A percentile compares a stretch with the other conserved stretches of the same genome.
Conservation (phyloP, 2,888 invertebrate species). For the Oxystoma pomonae region DNA sequence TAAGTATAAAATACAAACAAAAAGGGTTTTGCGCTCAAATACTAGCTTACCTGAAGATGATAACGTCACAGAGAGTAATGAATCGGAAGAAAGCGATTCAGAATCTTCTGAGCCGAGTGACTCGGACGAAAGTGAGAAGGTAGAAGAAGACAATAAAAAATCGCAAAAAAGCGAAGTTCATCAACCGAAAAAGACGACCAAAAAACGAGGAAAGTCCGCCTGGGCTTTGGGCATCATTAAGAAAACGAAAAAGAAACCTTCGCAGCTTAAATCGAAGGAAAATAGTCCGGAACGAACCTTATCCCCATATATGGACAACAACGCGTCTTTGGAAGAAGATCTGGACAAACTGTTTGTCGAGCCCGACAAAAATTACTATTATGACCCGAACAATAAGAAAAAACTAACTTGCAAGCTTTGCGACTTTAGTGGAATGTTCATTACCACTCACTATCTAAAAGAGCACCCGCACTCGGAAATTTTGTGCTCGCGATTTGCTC, state of each 20-base stretch:
- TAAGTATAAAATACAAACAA: conserved; percentile 24
- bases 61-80: not conserved
- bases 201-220: conserved; percentile 43
- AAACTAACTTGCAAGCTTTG: conserved; percentile 57
- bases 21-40: conserved; percentile 16
- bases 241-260: conserved; percentile 27
- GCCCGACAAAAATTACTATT: conserved; percentile 33
- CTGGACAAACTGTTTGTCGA: conserved; percentile 26
- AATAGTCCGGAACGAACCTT: conserved; percentile 10
- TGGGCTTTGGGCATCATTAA: conserved; percentile 41
- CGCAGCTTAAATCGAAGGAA: conserved; percentile 10
- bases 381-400: conserved; percentile 20
- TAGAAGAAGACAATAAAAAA: not conserved
- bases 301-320: not conserved
- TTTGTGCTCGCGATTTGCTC: conserved; percentile 57
- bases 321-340: conserved; percentile 12
- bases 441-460: conserved; percentile 64
- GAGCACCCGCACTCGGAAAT: conserved; percentile 63
- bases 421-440: conserved; percentile 54
- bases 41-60: conserved; percentile 28
- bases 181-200: conserved; percentile 39
- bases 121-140: conserved; percentile 11
- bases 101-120: conserved; percentile 14
- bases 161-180: conserved; percentile 15
- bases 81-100: conserved; percentile 4